phyloP scores from a whole-genome alignment of 2,888 invertebrate genomes.

The Drosophila setosimentum region DNA sequence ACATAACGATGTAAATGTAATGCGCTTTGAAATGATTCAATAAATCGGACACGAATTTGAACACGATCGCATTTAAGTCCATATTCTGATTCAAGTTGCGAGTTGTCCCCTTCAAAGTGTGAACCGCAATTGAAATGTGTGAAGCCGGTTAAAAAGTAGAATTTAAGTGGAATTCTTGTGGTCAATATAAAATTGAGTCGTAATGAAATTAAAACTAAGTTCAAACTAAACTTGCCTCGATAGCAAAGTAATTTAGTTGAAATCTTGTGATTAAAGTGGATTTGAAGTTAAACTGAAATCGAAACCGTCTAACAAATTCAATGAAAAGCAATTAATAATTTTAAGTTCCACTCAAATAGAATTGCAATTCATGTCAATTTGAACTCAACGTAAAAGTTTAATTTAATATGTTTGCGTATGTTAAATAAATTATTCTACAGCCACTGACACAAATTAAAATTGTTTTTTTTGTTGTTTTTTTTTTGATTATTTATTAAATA shows the following conservation, averaged over 20 bases:
- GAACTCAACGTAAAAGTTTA: not conserved
- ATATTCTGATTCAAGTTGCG: constrained; percentile 2
- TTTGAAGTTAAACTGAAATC: not conserved
- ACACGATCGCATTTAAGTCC: constrained; percentile 18
- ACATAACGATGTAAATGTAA: constrained; percentile 5
- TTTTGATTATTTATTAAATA: not conserved
- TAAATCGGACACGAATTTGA: constrained; percentile 24
- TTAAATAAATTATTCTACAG: not conserved
- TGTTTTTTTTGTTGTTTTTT: not conserved
- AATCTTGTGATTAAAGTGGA: not conserved
- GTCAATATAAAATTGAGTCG: not conserved
- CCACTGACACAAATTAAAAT: not conserved
- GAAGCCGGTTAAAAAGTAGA: not conserved
- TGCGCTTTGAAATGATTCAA: constrained; percentile 6
- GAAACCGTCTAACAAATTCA: not conserved
- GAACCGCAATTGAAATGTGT: not conserved
- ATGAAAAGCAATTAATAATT: not conserved
- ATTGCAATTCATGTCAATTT: not conserved
- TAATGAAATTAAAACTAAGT: not conserved
- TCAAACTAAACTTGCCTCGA: not conserved
- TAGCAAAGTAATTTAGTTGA: not conserved
- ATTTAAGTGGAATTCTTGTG: constrained; percentile 3
- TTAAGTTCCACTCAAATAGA: not conserved
- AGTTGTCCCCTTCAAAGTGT: not conserved
- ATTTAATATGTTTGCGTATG: constrained; percentile 2